Conservation (phyloP, 2,113 vertebrate species). For the Neodon shergylaensis region DNA sequence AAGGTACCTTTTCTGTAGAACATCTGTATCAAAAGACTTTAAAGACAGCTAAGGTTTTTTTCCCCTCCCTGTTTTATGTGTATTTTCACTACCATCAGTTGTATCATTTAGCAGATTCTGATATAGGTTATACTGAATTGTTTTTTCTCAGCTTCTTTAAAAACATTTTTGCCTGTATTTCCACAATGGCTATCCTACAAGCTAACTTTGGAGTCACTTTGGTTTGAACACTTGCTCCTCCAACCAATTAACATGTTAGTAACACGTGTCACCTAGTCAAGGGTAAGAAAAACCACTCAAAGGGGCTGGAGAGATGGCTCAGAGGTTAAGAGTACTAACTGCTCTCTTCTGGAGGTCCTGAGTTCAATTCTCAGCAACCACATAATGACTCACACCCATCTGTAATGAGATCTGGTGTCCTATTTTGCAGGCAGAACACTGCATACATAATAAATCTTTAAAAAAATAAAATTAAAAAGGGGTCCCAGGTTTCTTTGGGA, state of each 20-base stretch:
- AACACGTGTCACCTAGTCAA: not conserved
- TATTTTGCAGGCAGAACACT: no score
- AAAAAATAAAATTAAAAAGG: no score
- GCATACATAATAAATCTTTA: no score
- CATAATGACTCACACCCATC: no score
- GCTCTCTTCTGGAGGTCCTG: no score
- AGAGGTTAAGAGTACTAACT: no score
- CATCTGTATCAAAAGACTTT: constrained; percentile 12
- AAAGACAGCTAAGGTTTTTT: not conserved
- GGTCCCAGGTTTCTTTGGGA: no score
- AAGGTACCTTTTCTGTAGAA: constrained; percentile 8
- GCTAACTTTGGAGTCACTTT: not conserved
- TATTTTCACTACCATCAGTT: not conserved
- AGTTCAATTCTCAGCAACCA: no score
- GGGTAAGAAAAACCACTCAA: not conserved
- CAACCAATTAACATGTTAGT: not conserved
- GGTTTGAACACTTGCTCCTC: not conserved
- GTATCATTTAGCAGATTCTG: not conserved
- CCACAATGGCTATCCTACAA: not conserved
- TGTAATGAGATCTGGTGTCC: no score
- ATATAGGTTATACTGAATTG: not conserved
- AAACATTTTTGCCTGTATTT: not conserved
- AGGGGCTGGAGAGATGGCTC: no score
- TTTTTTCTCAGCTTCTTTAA: not conserved
- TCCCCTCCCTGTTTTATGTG: not conserved